phyloP scores from a whole-genome alignment of 2,888 invertebrate genomes.

The Troilus luridus region DNA sequence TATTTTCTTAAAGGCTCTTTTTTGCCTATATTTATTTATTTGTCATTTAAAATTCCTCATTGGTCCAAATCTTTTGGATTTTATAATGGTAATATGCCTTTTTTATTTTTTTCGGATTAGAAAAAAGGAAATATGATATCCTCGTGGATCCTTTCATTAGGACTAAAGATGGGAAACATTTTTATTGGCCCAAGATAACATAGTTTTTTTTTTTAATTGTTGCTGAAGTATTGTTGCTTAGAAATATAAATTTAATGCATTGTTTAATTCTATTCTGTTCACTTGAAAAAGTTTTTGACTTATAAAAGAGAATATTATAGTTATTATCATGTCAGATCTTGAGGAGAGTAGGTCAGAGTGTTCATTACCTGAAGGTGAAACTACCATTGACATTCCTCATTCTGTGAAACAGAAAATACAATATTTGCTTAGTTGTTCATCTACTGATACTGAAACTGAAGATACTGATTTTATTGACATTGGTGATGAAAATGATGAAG shows the following conservation, averaged over 20 bases:
- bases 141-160: conserved; percentile 54
- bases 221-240: conserved; percentile 38
- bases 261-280: not conserved
- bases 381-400: not conserved
- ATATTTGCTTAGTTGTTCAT: conserved; percentile 19
- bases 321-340: conserved; percentile 5
- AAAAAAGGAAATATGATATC: conserved; percentile 55
- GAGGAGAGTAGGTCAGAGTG: conserved; percentile 13
- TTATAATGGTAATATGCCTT: not conserved
- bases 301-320: not conserved
- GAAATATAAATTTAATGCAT: not conserved
- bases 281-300: not conserved
- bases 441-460: conserved; percentile 40
- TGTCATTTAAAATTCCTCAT: not conserved
- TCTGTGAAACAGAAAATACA: not conserved
- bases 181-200: not conserved
- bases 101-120: conserved; percentile 33
- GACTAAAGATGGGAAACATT: conserved; percentile 53
- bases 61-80: not conserved
- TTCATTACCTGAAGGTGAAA: not conserved
- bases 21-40: not conserved
- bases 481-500: conserved; percentile 42
- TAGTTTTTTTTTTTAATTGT: conserved; percentile 13
- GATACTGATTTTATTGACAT: conserved; percentile 28
- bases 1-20: not conserved